Evolutionary conservation across 2,888 invertebrate genomes (phyloP).

Genomic region (Agelastica alni): DNA sequence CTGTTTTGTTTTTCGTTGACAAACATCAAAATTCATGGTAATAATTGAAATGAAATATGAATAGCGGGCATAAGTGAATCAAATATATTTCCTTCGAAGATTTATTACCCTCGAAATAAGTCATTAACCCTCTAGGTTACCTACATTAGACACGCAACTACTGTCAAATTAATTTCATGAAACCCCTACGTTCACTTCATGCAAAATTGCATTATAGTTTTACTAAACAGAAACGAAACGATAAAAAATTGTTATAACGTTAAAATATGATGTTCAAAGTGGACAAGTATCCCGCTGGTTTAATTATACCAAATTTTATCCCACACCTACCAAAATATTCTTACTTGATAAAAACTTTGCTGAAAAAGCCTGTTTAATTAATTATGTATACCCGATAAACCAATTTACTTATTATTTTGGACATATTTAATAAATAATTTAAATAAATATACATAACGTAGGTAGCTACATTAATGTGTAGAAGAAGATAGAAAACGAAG

Average conservation of each 20-base stretch:
- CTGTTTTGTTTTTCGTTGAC: conserved; percentile 8
- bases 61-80: conserved; percentile 23
- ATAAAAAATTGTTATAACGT: conserved; percentile 16
- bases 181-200: conserved; percentile 22
- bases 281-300: conserved; percentile 14
- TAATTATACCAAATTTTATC: conserved; percentile 11
- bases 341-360: not conserved
- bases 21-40: conserved; percentile 9
- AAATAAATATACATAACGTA: too few relatives aligned
- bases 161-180: conserved; percentile 20
- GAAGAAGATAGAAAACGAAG: too few relatives aligned
- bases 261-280: conserved; percentile 5
- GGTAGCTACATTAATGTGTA: too few relatives aligned
- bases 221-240: conserved; percentile 19
- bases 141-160: conserved; percentile 32
- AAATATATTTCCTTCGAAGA: conserved; percentile 28
- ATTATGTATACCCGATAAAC: too few relatives aligned
- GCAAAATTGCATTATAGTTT: conserved; percentile 19
- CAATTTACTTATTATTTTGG: too few relatives aligned
- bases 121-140: conserved; percentile 33
- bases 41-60: conserved; percentile 28
- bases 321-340: not conserved
- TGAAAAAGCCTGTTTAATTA: too few relatives aligned
- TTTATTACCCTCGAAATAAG: conserved; percentile 37
- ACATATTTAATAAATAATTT: too few relatives aligned